A percentile compares a stretch with the other conserved stretches of the same genome.
Conservation (phyloP, 2,797 vertebrate species). For the Karalla daura region DNA sequence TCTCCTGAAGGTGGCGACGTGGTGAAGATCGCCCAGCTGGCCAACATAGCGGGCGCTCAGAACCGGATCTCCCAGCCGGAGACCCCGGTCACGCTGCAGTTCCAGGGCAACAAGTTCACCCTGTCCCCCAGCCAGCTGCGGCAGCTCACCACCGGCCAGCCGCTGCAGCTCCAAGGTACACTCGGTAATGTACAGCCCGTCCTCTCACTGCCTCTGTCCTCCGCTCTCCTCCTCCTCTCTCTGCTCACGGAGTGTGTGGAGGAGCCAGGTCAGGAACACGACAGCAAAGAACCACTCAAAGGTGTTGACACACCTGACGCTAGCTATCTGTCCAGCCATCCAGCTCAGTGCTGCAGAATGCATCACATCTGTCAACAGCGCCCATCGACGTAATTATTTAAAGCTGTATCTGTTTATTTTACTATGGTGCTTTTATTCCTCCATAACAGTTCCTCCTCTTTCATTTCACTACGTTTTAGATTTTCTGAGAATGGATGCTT, state of each 20-base stretch:
- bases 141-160: slow-evolving; percentile 97
- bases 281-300: no score
- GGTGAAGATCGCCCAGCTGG: slow-evolving; percentile 91
- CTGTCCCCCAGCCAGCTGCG: slow-evolving; percentile 96
- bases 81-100: slow-evolving; percentile 96
- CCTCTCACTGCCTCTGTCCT: slow-evolving; percentile 31
- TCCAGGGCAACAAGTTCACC: slow-evolving; percentile 98
- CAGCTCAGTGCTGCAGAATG: no score
- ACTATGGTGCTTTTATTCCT: no score
- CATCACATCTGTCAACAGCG: no score
- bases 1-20: slow-evolving; percentile 88
- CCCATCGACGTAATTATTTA: no score
- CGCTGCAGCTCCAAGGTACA: slow-evolving; percentile 97
- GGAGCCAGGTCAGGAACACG: no score
- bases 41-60: slow-evolving; percentile 88
- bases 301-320: no score
- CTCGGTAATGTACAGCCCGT: slow-evolving; percentile 76
- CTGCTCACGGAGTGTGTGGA: not conserved
- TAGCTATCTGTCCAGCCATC: no score
- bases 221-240: slow-evolving; percentile 14
- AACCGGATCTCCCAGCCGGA: slow-evolving; percentile 90
- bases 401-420: no score
- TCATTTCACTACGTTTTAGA: no score
- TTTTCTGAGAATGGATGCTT: no score
- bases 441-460: no score